Conservation (phyloP, 2,797 vertebrate genomes). For the Loriculus beryllinus region DNA sequence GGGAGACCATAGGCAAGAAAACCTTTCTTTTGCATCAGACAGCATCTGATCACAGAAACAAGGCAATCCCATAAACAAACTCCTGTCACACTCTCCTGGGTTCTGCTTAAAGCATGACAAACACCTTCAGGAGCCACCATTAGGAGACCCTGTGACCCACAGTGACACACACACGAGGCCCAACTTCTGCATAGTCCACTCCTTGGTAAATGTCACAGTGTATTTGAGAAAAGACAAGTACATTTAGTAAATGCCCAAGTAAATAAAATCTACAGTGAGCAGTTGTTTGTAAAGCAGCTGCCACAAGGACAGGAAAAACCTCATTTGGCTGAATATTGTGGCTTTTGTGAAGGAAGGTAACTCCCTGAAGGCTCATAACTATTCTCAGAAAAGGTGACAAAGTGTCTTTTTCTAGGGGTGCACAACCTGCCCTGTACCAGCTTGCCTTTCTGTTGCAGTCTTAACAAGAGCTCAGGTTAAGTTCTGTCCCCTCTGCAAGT, state of each 20-base stretch:
- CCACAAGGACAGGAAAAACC: neutral
- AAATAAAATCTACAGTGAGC: neutral
- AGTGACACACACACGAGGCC: rapidly evolving
- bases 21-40: neutral
- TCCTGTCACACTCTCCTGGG: neutral
- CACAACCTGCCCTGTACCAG: neutral
- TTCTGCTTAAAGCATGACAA: neutral
- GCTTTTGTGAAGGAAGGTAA: neutral
- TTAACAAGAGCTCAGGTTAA: neutral
- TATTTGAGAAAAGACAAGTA: neutral
- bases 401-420: neutral
- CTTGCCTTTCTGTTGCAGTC: neutral
- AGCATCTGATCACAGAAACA: neutral
- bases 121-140: neutral
- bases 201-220: neutral
- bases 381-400: neutral
- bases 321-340: neutral
- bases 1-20: neutral
- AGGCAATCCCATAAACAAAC: neutral
- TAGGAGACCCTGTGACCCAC: neutral
- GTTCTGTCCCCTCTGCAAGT: neutral
- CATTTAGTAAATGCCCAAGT: neutral
- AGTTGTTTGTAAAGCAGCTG: neutral
- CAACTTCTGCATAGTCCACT: neutral
- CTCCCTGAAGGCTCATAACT: neutral